phyloP scores from a whole-genome alignment of 2,888 invertebrate species.

The Silvanus unidentatus region DNA sequence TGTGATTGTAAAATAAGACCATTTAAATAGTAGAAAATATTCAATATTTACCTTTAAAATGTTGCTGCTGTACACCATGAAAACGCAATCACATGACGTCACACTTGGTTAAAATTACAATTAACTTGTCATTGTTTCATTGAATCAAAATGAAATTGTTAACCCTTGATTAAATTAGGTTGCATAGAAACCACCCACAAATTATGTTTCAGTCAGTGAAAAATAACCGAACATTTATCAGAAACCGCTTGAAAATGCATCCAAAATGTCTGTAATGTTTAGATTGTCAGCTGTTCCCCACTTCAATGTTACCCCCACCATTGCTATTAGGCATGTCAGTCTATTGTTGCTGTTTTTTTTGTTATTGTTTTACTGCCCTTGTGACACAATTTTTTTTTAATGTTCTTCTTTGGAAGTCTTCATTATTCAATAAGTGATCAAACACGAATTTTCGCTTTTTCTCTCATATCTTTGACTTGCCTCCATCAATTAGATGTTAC shows the following conservation, averaged over 20 bases:
- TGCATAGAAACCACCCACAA: constrained; percentile 28
- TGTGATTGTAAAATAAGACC: constrained; percentile 4
- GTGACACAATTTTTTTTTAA: constrained; percentile 19
- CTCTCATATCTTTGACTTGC: no score
- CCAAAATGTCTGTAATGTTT: constrained; percentile 44
- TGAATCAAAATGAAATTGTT: constrained; percentile 27
- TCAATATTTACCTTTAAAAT: constrained; percentile 37
- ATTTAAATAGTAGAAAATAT: constrained; percentile 26
- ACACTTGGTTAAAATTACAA: constrained; percentile 39
- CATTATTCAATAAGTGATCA: no score
- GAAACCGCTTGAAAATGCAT: constrained; percentile 35
- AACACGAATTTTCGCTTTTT: no score
- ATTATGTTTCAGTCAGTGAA: constrained; percentile 42
- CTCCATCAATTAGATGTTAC: no score
- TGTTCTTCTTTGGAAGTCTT: no score
- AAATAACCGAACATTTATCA: constrained; percentile 30
- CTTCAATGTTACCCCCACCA: constrained; percentile 28
- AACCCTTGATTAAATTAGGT: constrained; percentile 25
- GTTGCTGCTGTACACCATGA: constrained; percentile 38
- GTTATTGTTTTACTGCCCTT: constrained; percentile 27
- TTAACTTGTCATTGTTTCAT: constrained; percentile 27
- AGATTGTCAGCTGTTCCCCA: constrained; percentile 46
- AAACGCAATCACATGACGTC: constrained; percentile 47
- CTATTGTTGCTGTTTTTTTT: constrained; percentile 30
- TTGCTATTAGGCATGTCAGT: constrained; percentile 21